Conservation (phyloP, 2,888 invertebrate species). For the Drosophila lacicola region DNA sequence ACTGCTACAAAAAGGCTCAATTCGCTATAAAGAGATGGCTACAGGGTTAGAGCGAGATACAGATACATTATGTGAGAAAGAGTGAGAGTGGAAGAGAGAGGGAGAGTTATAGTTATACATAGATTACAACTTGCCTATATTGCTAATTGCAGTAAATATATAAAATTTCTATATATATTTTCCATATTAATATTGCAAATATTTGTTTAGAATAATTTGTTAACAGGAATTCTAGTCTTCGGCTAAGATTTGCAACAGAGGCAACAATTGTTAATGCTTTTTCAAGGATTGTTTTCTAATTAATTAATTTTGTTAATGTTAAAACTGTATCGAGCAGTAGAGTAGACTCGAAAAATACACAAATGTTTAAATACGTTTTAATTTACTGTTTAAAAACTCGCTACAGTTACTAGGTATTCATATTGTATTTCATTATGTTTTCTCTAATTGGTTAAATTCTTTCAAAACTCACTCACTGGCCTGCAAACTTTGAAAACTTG, state of each 20-base stretch:
- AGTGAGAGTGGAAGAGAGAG: constrained; percentile 5
- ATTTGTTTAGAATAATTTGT: constrained; percentile 10
- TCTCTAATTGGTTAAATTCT: constrained; percentile 58
- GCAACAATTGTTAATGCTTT: constrained; percentile 7
- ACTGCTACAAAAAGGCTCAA: constrained; percentile 61
- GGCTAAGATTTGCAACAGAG: constrained; percentile 26
- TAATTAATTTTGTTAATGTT: constrained; percentile 11
- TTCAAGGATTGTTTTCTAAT: constrained; percentile 10
- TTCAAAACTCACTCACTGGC: constrained; percentile 64
- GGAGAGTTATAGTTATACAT: not conserved
- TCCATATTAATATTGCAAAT: not conserved
- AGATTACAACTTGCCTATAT: constrained; percentile 11
- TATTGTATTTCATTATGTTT: constrained; percentile 1
- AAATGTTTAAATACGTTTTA: constrained; percentile 6
- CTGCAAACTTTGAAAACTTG: constrained; percentile 20
- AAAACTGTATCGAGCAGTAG: constrained; percentile 13
- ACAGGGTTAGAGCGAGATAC: constrained; percentile 19
- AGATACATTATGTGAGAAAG: constrained; percentile 8
- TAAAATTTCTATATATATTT: constrained; percentile 11
- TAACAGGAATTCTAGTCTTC: constrained; percentile 26
- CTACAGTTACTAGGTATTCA: constrained; percentile 27
- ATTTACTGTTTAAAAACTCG: constrained; percentile 21
- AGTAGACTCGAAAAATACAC: constrained; percentile 22
- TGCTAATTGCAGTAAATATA: constrained; percentile 23
- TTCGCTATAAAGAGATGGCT: constrained; percentile 33